Base-by-base conservation (phyloP, 2,797 vertebrate genomes). In the Xiphophorus birchmanni region DNA sequence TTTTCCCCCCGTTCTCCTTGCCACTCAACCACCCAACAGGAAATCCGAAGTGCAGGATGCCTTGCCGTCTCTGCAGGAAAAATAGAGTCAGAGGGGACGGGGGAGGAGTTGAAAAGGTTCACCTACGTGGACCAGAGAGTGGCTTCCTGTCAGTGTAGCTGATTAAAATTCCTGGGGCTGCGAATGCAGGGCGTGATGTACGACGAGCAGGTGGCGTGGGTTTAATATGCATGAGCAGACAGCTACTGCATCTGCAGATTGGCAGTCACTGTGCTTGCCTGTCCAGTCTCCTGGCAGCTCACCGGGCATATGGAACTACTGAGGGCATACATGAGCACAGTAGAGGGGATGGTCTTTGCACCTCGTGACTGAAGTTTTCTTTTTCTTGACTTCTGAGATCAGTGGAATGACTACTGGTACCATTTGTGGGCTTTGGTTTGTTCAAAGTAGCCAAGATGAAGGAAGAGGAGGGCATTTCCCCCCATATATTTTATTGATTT, bases 221-320 rank as follows among this genome's bases (percentile, higher is more conserved):
- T 92, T 94, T 94, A 94, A 94, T 94, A 94, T 94, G 93, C 94
- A 95, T 93, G 94, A 95, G 92, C 82, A 88, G 88, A 90, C 90
- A 71, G 88, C 87, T 89, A 80, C 92, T 88, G 92, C 94, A 94
- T 95, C 94, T 93, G 92, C 92, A 93, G 93, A 93, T 87, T 93
- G 93, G 92, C 93, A 93, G 90, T 93, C 92, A 92, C 90, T 89
- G 91, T 89, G 92, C 90, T 90, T 47, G 84, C 91, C 90, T 92
- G 91, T 92, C 90, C 78, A 76, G 85, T 92, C 87, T 85, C 85
- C 80, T 89, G 94, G 93, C 91, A 93, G 88, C 86, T 90, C 87
- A 80, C 82, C 87, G 90, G 93, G 92, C 91, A 93, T 92, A 93
- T 89, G 90, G 84, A 92, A 86, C 79, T 81, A 86, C 88, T 82